Conservation (phyloP, 2,888 invertebrate genomes). For the Orchesella flavescens region DNA sequence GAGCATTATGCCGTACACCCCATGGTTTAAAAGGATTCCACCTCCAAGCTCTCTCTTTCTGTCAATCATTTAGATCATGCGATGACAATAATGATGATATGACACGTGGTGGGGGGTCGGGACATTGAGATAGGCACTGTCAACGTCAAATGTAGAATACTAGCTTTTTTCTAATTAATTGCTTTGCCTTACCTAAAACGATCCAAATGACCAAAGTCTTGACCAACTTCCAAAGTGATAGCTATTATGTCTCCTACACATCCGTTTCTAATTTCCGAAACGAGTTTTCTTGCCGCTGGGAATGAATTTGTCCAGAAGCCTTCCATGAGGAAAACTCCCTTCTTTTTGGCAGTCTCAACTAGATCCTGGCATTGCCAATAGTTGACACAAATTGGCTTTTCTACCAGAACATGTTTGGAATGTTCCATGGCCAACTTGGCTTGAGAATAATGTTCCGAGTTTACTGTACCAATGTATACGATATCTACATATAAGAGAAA, state of each 20-base stretch:
- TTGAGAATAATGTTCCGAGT: constrained; percentile 83
- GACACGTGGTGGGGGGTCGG: neutral
- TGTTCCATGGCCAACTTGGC: constrained; percentile 84
- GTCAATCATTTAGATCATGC: constrained; percentile 74
- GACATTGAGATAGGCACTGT: neutral
- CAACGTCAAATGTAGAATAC: constrained; percentile 5
- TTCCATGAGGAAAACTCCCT: constrained; percentile 75
- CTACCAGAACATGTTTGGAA: constrained; percentile 91
- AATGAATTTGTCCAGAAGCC: constrained; percentile 91
- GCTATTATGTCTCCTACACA: constrained; percentile 82
- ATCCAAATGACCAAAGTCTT: constrained; percentile 52
- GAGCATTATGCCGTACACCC: constrained; percentile 85
- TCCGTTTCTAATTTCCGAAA: constrained; percentile 80
- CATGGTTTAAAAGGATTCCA: constrained; percentile 84
- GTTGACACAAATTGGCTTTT: constrained; percentile 91
- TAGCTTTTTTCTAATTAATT: neutral
- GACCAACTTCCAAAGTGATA: constrained; percentile 75
- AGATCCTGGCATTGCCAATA: constrained; percentile 82
- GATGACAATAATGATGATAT: neutral
- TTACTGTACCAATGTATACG: constrained; percentile 87
- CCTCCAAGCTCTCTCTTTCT: constrained; percentile 82
- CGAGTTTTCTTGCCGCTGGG: constrained; percentile 83
- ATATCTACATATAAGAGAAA: constrained; percentile 79
- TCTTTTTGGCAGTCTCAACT: constrained; percentile 75
- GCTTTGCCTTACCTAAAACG: constrained; percentile 54